These are phyloP conservation scores for Aphaenogaster floridana DNA, from an alignment of 1,140 invertebrate species.

Conservation along the genomic window DNA sequence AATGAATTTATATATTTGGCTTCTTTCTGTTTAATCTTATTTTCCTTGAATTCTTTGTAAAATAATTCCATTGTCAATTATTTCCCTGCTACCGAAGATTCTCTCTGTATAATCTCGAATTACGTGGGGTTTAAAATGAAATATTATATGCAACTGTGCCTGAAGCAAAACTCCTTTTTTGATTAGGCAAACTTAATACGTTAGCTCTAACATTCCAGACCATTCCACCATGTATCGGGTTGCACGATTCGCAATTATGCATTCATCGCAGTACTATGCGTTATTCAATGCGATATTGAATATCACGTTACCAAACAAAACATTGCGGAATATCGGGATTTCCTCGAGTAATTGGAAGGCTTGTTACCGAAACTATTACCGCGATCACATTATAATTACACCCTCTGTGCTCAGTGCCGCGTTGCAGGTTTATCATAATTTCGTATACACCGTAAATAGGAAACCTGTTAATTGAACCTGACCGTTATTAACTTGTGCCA, in stretches of 20 bases:
- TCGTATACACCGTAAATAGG: conserved; percentile 51
- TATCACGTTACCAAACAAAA: conserved; percentile 66
- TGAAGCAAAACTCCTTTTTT: conserved; percentile 50
- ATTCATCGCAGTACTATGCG: conserved; percentile 61
- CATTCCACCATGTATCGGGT: conserved; percentile 41
- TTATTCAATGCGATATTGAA: conserved; percentile 68
- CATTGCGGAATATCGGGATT: conserved; percentile 62
- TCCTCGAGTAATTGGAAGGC: conserved; percentile 66
- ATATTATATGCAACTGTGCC: conserved; percentile 25
- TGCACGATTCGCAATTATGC: conserved; percentile 65
- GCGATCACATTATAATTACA: conserved; percentile 66
- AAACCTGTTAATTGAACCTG: conserved; percentile 59
- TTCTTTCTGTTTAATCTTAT: not conserved
- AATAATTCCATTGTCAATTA: conserved; percentile 22
- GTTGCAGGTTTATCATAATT: conserved; percentile 63
- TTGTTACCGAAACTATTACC: conserved; percentile 66
- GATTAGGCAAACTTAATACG: conserved; percentile 62
- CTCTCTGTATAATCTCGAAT: not conserved
- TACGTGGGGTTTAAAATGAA: conserved; percentile 22
- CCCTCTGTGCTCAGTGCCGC: conserved; percentile 41
- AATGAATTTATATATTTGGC: not conserved
- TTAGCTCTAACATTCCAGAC: conserved; percentile 42
- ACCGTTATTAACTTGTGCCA: conserved; percentile 54
- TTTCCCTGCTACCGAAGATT: not conserved
- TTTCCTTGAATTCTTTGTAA: not conserved